Conservation (phyloP, 2,888 invertebrate genomes). For the Eilema sororculum region DNA sequence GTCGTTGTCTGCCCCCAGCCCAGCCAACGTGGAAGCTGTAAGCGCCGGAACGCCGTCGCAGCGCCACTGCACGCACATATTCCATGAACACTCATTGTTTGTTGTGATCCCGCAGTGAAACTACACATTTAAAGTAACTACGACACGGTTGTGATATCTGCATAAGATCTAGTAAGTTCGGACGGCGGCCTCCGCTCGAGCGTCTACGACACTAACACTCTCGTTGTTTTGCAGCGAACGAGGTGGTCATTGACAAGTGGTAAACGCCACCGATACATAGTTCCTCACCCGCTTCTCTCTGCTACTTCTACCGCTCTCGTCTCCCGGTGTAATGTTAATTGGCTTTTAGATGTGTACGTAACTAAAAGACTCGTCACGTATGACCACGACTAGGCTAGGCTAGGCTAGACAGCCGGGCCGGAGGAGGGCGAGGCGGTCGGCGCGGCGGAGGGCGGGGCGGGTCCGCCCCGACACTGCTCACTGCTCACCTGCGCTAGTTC, state of each 20-base stretch:
- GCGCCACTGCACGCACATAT: slow-evolving; percentile 83
- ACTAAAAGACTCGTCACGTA: slow-evolving; percentile 56
- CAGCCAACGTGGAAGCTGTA: slow-evolving; percentile 83
- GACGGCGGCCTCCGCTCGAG: slow-evolving; percentile 74
- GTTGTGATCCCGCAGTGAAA: slow-evolving; percentile 87
- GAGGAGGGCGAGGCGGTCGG: slow-evolving; percentile 50
- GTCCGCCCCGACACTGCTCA: slow-evolving; percentile 55
- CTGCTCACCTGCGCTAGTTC: slow-evolving; percentile 71
- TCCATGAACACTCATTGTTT: slow-evolving; percentile 87
- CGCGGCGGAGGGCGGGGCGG: slow-evolving; percentile 53
- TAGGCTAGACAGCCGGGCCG: slow-evolving; percentile 50
- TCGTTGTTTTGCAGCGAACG: slow-evolving; percentile 90
- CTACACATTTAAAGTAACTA: slow-evolving; percentile 80
- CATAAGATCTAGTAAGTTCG: slow-evolving; percentile 81
- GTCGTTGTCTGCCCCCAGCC: slow-evolving; percentile 81
- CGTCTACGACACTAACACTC: slow-evolving; percentile 76
- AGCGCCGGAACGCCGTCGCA: slow-evolving; percentile 76
- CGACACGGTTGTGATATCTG: slow-evolving; percentile 84
- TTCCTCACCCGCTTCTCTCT: slow-evolving; percentile 84
- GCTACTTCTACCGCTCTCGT: slow-evolving; percentile 81
- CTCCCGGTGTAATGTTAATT: slow-evolving; percentile 69
- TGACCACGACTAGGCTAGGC: slow-evolving; percentile 49
- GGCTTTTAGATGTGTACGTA: slow-evolving; percentile 69
- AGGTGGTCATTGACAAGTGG: slow-evolving; percentile 91
- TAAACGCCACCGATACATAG: slow-evolving; percentile 84